Conservation (phyloP, 1,140 invertebrate species). For the Sitobion miscanthi region DNA sequence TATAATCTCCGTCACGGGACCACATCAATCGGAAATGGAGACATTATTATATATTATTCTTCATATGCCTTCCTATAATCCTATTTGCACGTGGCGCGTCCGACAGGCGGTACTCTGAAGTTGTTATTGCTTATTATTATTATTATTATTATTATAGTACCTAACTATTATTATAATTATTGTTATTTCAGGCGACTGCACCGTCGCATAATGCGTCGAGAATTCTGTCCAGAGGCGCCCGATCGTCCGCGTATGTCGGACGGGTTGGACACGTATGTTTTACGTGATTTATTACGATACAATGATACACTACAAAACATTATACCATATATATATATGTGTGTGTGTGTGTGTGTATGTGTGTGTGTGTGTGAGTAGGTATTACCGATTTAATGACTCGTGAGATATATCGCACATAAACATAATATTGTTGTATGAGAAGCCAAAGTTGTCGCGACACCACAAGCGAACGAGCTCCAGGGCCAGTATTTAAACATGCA, state of each 20-base stretch:
- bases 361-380: background rate
- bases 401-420: background rate
- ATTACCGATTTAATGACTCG: background rate
- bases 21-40: background rate
- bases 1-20: background rate
- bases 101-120: background rate
- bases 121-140: background rate
- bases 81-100: no score
- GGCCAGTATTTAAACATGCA: background rate
- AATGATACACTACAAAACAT: no score
- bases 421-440: no score
- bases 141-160: background rate
- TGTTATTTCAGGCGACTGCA: background rate
- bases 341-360: background rate
- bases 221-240: background rate
- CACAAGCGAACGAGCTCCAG: background rate
- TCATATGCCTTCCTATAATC: background rate
- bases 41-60: background rate
- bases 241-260: background rate
- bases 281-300: background rate
- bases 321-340: background rate
- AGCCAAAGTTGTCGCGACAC: background rate
- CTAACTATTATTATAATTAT: background rate
- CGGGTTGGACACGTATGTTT: background rate
- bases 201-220: background rate